Conservation (phyloP, 1,140 invertebrate genomes). For the Aethina tumida region DNA sequence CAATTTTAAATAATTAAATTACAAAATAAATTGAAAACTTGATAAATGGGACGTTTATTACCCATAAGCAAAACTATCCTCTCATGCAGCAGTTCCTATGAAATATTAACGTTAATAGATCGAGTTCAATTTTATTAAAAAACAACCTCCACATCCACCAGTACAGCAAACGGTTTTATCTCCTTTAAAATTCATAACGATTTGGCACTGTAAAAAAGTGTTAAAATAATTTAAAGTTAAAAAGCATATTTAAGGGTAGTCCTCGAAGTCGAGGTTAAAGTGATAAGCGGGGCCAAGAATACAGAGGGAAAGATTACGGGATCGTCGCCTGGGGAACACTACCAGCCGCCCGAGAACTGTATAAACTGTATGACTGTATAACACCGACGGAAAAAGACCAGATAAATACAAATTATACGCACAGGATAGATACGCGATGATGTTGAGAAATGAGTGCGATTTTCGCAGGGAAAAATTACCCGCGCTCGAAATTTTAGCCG, state of each 20-base stretch:
- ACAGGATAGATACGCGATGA: constrained; percentile 5
- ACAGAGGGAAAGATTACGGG: constrained; percentile 16
- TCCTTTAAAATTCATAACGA: no score
- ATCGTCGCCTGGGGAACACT: constrained; percentile 16
- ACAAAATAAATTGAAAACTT: no score
- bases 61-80: neutral
- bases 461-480: no score
- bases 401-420: constrained; percentile 15
- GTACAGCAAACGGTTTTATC: no score
- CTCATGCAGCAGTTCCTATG: constrained; percentile 1
- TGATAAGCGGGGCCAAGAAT: constrained; percentile 18
- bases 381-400: no score
- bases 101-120: neutral
- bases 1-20: no score
- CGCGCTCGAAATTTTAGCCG: no score
- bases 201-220: neutral
- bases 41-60: constrained; percentile 2
- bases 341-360: constrained; percentile 17
- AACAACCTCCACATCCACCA: no score
- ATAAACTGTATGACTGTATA: constrained; percentile 13
- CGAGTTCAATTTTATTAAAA: neutral
- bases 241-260: constrained; percentile 19
- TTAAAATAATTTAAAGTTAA: constrained; percentile 8
- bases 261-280: constrained; percentile 11
- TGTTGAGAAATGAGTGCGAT: neutral